phyloP scores from a whole-genome alignment of 2,888 invertebrate species.

The Dichetophora obliterata region DNA sequence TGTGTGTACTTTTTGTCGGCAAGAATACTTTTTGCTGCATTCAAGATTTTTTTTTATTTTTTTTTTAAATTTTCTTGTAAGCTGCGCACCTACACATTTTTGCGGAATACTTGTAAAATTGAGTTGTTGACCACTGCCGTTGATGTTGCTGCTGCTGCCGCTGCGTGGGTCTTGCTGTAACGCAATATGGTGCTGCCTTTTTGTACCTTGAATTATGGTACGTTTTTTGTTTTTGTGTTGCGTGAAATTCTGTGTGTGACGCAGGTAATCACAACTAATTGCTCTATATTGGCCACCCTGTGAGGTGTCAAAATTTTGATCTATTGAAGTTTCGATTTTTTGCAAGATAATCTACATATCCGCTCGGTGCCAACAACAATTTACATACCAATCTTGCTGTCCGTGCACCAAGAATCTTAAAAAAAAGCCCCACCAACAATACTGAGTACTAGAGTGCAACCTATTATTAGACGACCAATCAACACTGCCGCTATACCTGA shows the following conservation, averaged over 20 bases:
- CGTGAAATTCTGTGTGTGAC: constrained; percentile 13
- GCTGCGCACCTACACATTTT: constrained; percentile 10
- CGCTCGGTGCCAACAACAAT: background rate
- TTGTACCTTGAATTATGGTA: background rate
- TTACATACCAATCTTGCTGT: no score
- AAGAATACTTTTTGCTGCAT: background rate
- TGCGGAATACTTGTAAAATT: background rate
- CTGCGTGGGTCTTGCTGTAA: constrained; percentile 25
- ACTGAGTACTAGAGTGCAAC: constrained; percentile 16
- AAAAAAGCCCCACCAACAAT: background rate
- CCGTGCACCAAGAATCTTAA: no score
- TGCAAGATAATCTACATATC: background rate
- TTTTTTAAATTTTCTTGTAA: constrained; percentile 1
- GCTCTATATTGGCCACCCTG: background rate
- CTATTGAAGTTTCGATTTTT: background rate
- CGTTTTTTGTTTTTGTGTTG: background rate
- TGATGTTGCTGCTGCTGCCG: background rate
- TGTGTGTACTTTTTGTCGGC: background rate
- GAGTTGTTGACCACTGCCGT: constrained; percentile 6
- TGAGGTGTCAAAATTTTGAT: constrained; percentile 20
- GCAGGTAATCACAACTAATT: constrained; percentile 30
- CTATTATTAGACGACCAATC: constrained; percentile 23
- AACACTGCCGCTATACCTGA: background rate
- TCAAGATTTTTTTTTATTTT: background rate
- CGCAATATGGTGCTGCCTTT: background rate